Percentiles rank a stretch among this genome's conserved stretches.
Evolutionary conservation across 2,888 invertebrate species (phyloP).

Genomic region (Nasonovia ribisnigri): DNA sequence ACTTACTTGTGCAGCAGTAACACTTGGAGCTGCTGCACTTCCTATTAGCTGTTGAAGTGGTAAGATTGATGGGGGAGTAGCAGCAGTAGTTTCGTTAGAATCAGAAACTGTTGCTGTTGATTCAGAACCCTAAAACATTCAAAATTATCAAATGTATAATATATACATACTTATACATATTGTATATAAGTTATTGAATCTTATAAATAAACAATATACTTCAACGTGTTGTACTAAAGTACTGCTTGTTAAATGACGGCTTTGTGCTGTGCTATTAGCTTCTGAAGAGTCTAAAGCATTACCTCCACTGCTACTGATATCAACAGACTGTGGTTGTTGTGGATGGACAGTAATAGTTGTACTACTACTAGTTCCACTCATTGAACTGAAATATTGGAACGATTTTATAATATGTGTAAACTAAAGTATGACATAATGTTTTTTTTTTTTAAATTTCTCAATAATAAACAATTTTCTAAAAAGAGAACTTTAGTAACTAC

Average conservation of each 20-base stretch:
- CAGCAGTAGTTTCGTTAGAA: conserved; percentile 54
- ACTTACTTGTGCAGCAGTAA: conserved; percentile 47
- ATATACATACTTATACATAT: background rate
- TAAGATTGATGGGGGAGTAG: conserved; percentile 43
- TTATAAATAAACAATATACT: conserved; percentile 13
- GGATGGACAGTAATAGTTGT: conserved; percentile 63
- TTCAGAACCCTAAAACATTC: conserved; percentile 52
- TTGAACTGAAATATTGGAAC: conserved; percentile 43
- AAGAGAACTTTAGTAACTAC: background rate
- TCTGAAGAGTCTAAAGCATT: conserved; percentile 60
- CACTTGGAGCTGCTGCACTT: conserved; percentile 54
- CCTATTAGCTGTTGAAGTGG: conserved; percentile 59
- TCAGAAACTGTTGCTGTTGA: conserved; percentile 59
- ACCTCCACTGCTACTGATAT: conserved; percentile 63
- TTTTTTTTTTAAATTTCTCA: background rate
- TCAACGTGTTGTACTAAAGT: conserved; percentile 59
- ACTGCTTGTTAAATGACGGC: conserved; percentile 62
- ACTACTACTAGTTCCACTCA: conserved; percentile 62
- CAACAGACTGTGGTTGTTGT: conserved; percentile 63
- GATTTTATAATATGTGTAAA: background rate
- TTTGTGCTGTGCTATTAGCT: conserved; percentile 63
- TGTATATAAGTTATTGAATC: background rate
- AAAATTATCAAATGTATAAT: conserved; percentile 5
- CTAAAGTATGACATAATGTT: background rate
- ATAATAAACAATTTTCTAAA: conserved; percentile 8